Evolutionary conservation across 2,888 invertebrate genomes (phyloP), one percentile per base, ranked within the genome.

Genomic region (Hydriomena furcata): DNA sequence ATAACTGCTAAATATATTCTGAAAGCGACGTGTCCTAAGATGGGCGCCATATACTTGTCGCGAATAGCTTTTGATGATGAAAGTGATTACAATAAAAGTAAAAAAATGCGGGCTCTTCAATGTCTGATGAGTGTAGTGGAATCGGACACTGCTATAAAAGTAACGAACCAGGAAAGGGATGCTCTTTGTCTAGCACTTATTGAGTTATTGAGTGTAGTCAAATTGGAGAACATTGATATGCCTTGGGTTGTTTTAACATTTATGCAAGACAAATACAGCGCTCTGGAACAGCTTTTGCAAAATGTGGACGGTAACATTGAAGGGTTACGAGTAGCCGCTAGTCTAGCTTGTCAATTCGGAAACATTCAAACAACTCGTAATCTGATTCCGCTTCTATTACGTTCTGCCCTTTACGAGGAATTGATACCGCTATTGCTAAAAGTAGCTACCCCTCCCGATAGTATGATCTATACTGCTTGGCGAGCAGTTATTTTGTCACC

Each of bases 41-140:
- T 91, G 87, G 85, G 88, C 2, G 91, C 90, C 7, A 86, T 91
- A 58, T 91, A 91, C 63, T 71, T 91, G 57, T 89, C 88, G 7
- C 76, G 90, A 42, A 90, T 91, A 46, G 90, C 85, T 10, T 84
- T 89, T 60, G 90, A 90, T 48, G 88, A 88, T 48, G 90, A 87
- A 34, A 82, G 81, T 60, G 86, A 88, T 59, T 78, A 79, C 53
- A 87, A 90, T 46, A 89, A 87, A 67, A 73, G 76, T 48, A 91
- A 88, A 65, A 89, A 90, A 70, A 71, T 91, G 58, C 73, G 88
- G 64, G 91, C 91, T 30, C 69, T 91, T 13, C 91, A 91, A 65
- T 91, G 91, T 61, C 68, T 91, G 31, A 82, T 91, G 76, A 91
- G 91, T 61, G 73, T 90, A 12, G 81, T 88, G 35, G 89, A 91